These are phyloP conservation scores for Butorides virescens DNA, from an alignment of 2,113 vertebrate species.

Conservation along the genomic window DNA sequence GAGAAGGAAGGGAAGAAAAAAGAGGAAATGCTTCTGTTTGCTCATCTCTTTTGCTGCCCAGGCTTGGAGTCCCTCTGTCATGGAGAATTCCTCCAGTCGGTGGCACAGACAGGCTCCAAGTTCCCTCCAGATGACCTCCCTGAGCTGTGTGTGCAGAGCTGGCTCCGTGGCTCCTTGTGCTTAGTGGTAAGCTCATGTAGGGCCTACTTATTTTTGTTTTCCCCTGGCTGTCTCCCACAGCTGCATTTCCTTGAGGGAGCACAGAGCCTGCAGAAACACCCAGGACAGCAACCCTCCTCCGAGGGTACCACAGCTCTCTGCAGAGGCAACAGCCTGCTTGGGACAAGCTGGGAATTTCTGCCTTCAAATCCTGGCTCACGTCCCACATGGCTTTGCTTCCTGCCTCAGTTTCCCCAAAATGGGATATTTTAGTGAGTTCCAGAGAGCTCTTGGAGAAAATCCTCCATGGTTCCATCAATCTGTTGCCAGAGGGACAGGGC, in stretches of 20 bases:
- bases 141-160: not conserved
- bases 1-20: slow-evolving; percentile 40
- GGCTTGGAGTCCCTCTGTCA: not conserved
- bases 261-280: not conserved
- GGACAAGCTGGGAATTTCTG: not conserved
- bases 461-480: not conserved
- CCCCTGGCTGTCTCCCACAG: not conserved
- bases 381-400: not conserved
- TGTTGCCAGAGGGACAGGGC: not conserved
- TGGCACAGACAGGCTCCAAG: not conserved
- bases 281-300: not conserved
- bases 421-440: not conserved
- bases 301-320: not conserved
- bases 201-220: not conserved
- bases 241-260: not conserved
- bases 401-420: not conserved
- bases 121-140: not conserved
- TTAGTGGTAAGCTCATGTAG: not conserved
- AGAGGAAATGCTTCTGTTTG: slow-evolving; percentile 17
- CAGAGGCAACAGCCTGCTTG: not conserved
- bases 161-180: not conserved
- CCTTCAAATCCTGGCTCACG: not conserved
- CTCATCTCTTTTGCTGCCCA: not conserved
- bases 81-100: not conserved
- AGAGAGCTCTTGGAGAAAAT: not conserved